phyloP scores from a whole-genome alignment of 2,113 vertebrate species.

The Nothobranchius furzeri region DNA sequence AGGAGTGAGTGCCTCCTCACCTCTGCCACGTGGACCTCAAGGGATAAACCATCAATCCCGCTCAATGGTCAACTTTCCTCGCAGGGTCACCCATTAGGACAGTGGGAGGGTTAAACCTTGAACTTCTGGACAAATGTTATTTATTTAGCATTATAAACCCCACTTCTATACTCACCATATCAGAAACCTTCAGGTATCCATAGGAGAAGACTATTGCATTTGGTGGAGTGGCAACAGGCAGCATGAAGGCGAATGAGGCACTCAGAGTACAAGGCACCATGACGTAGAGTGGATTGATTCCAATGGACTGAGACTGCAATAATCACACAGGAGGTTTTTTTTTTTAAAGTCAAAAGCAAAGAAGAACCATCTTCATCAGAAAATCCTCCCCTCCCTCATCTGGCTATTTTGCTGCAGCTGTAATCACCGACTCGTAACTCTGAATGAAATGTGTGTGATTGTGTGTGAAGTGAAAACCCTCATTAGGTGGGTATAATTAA shows the following conservation, averaged over 20 bases:
- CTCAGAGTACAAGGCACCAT: conserved; percentile 95
- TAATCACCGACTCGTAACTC: conserved; percentile 64
- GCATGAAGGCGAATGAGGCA: conserved; percentile 95
- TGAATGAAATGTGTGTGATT: conserved; percentile 58
- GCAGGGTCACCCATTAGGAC: too few species aligned
- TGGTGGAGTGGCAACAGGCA: conserved; percentile 94
- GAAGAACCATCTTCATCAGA: conserved; percentile 43
- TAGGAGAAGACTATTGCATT: conserved; percentile 96
- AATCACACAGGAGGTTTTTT: conserved; percentile 53
- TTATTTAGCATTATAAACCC: too few species aligned
- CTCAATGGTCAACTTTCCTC: too few species aligned
- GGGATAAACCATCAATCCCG: too few species aligned
- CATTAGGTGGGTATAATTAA: conserved; percentile 74
- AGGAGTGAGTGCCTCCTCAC: too few species aligned
- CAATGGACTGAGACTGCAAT: conserved; percentile 87
- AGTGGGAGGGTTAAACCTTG: too few species aligned
- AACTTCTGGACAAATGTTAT: too few species aligned
- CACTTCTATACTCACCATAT: conserved; percentile 87
- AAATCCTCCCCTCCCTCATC: conserved; percentile 34
- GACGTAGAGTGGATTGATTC: conserved; percentile 90
- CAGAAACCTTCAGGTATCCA: conserved; percentile 87
- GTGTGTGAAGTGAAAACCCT: conserved; percentile 49
- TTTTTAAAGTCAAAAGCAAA: conserved; percentile 32
- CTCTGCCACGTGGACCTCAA: too few species aligned
- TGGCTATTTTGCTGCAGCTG: conserved; percentile 42